A percentile compares a stretch with the other conserved stretches of the same genome.
phyloP scores from a whole-genome alignment of 2,797 vertebrate genomes.

The Spondyliosoma cantharus region DNA sequence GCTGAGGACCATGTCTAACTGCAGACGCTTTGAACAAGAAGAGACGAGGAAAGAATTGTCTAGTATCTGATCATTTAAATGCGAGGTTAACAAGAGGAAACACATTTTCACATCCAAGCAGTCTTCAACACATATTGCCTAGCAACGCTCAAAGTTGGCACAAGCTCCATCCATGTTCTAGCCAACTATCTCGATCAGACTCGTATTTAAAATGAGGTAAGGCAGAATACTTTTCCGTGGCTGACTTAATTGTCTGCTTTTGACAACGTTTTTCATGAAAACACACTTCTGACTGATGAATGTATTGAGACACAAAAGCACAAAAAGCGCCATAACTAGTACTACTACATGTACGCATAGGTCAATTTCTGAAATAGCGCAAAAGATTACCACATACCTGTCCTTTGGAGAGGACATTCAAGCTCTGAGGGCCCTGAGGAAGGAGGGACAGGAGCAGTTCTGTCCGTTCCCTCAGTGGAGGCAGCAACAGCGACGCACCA shows the following conservation, averaged over 20 bases:
- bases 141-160: slow-evolving; percentile 43
- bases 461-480: slow-evolving; percentile 87
- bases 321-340: background rate
- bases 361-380: background rate
- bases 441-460: slow-evolving; percentile 88
- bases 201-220: slow-evolving; percentile 4
- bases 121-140: slow-evolving; percentile 44
- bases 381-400: slow-evolving; percentile 76
- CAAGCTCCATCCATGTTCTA: slow-evolving; percentile 17
- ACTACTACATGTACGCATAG: background rate
- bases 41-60: slow-evolving; percentile 4
- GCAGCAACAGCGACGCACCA: slow-evolving; percentile 86
- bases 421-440: slow-evolving; percentile 88
- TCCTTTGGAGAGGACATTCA: slow-evolving; percentile 88
- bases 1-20: slow-evolving; percentile 88
- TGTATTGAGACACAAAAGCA: background rate
- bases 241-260: background rate
- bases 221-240: background rate
- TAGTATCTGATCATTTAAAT: slow-evolving; percentile 7
- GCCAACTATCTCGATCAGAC: slow-evolving; percentile 17
- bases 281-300: background rate
- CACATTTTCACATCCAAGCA: slow-evolving; percentile 39
- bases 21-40: slow-evolving; percentile 80
- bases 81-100: slow-evolving; percentile 8
- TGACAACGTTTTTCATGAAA: background rate